Evolutionary conservation across 2,113 vertebrate genomes (phyloP).

Genomic region (Benitochromis conjunctus): DNA sequence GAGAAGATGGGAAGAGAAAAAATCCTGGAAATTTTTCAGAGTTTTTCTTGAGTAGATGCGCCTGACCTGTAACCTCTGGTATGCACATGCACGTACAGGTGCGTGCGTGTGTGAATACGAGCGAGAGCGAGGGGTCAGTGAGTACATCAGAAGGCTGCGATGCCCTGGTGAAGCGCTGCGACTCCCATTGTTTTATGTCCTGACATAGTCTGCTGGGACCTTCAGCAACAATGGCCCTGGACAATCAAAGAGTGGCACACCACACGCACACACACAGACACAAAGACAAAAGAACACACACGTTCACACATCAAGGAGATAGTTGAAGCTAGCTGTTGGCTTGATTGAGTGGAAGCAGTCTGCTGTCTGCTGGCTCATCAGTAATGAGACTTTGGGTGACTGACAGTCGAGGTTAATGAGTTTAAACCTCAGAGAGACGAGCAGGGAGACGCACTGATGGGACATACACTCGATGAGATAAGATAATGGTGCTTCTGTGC

Average conservation of each 20-base stretch:
- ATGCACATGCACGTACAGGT: neutral
- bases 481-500: slow-evolving; percentile 37
- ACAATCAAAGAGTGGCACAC: slow-evolving; percentile 47
- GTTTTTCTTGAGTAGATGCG: neutral
- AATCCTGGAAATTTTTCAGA: neutral
- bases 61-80: neutral
- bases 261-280: neutral
- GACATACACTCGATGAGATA: neutral
- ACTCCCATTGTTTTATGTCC: slow-evolving; percentile 63
- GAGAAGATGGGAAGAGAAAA: neutral
- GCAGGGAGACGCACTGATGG: neutral
- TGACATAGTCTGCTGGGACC: slow-evolving; percentile 37
- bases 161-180: slow-evolving; percentile 1
- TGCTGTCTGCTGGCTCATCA: slow-evolving; percentile 2
- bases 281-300: neutral
- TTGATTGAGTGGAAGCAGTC: neutral
- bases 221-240: slow-evolving; percentile 47
- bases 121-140: neutral
- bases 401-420: slow-evolving; percentile 38
- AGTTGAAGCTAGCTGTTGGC: neutral
- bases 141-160: slow-evolving; percentile 26
- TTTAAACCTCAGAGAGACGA: neutral
- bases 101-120: neutral
- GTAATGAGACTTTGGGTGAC: slow-evolving; percentile 1
- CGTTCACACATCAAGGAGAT: neutral